Base-by-base conservation (phyloP, 1,140 invertebrate genomes). In the Cydia fagiglandana region DNA sequence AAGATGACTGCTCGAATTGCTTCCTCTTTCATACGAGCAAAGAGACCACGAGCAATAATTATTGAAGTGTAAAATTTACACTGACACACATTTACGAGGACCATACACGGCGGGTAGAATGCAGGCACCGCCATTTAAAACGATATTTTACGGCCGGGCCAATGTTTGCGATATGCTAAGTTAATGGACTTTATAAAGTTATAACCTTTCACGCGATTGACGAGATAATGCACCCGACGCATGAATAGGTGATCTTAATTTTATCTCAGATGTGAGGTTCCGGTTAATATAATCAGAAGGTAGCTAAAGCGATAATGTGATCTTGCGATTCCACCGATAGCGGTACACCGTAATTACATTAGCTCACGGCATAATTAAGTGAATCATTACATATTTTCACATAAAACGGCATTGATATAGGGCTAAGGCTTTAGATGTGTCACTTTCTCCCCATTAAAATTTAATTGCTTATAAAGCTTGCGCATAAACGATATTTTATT, bases 161-260 rank as follows among this genome's bases (percentile, higher is more conserved):
- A 81, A 82, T 78, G 79, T 83, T 83, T 81, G 87, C 84, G 83
- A 86, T 84, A 84, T 82, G 81, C 81, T 81, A 77, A 82, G 81
- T 86, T 91, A 89, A 90, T 89, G 89, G 86, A 85, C 81, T 84
- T 79, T 83, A 83, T 84, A 83, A 85, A 81, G 84, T 81, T 84
- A 86, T 84, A 90, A 85, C 86, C 88, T 88, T 87, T 89, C 88
- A 81, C 80, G 85, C 82, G 85, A 89, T 87, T 77, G 24, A 70
- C 80, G 79, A 81, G 88, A 88, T 89, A 90, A 89, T 81, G 74
- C 78, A 76, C 73, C 78, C 79, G 86, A 90, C 89, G 80, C 81
- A 86, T 92, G 89, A 91, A 92, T 92, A 85, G 90, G 86, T 88
- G 88, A 88, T 91, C 87, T 90, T 92, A 90, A 92, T 91, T 90